These are phyloP conservation scores for Volucella inanis DNA, from an alignment of 2,888 invertebrate species.

Conservation along the genomic window DNA sequence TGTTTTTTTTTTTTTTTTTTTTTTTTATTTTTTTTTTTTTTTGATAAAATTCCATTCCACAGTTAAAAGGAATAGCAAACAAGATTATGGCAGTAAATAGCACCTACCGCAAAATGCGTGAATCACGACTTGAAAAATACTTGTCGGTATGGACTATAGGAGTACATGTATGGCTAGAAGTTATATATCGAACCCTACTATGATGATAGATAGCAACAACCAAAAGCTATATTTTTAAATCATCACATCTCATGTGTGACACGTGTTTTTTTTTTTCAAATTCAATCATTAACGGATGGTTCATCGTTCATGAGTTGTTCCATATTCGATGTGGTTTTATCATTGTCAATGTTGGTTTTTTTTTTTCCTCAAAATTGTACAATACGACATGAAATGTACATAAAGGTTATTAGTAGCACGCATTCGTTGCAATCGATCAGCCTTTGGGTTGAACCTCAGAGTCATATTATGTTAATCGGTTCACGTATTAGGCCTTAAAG, in stretches of 20 bases:
- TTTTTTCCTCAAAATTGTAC: neutral
- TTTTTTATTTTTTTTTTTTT: conserved; percentile 16
- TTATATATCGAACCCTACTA: neutral
- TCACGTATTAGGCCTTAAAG: neutral
- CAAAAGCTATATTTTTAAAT: conserved; percentile 42
- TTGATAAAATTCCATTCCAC: conserved; percentile 55
- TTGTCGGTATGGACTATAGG: conserved; percentile 11
- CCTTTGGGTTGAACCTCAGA: conserved; percentile 13
- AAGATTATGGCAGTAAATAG: conserved; percentile 58
- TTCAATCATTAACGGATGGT: conserved; percentile 44
- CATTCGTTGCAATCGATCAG: conserved; percentile 41
- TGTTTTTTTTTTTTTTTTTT: conserved; percentile 14
- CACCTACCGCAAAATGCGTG: conserved; percentile 70
- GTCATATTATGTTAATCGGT: neutral
- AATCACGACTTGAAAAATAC: conserved; percentile 58
- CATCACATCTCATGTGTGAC: conserved; percentile 51
- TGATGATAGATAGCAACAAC: conserved; percentile 12
- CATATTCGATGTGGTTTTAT: conserved; percentile 40
- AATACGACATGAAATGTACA: conserved; percentile 1
- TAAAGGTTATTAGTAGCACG: conserved; percentile 41
- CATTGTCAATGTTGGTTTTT: conserved; percentile 49
- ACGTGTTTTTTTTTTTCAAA: conserved; percentile 40
- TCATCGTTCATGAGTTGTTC: conserved; percentile 33
- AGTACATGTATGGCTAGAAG: neutral
- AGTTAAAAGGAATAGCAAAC: conserved; percentile 14